These are phyloP conservation scores for Mellivora capensis DNA, from an alignment of 2,113 vertebrate species.

Conservation along the genomic window DNA sequence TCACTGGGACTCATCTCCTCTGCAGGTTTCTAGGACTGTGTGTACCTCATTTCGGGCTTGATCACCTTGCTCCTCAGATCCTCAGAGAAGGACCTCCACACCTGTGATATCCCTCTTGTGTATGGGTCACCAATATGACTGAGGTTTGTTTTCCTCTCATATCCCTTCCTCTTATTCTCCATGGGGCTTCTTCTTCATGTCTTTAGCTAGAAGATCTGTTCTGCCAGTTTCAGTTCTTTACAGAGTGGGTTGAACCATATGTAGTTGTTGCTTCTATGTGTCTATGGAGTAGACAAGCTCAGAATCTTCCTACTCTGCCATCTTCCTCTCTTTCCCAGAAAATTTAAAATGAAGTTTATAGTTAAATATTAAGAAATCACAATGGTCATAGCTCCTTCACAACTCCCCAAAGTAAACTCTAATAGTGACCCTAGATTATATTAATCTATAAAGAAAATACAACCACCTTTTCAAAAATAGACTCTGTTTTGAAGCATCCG, in stretches of 20 bases:
- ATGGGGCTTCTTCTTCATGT: neutral
- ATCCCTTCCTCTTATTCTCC: neutral
- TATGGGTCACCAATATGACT: neutral
- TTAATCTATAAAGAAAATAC: neutral
- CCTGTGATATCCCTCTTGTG: neutral
- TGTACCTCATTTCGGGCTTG: neutral
- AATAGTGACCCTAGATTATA: neutral
- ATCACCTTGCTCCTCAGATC: neutral
- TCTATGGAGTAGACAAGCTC: neutral
- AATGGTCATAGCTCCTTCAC: neutral
- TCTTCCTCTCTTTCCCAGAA: neutral
- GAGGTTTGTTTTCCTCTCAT: neutral
- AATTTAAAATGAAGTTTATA: neutral
- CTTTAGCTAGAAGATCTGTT: neutral
- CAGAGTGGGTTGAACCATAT: neutral
- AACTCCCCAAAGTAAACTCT: neutral
- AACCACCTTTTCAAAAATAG: neutral
- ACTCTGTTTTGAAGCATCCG: neutral
- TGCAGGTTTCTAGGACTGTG: neutral
- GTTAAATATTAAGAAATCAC: neutral
- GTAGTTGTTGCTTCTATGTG: neutral
- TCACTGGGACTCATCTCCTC: neutral
- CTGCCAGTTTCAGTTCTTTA: neutral
- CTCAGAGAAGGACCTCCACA: neutral
- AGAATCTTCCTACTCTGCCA: neutral